A percentile compares a stretch with the other conserved stretches of the same genome.
These are phyloP conservation scores for Falcunculus frontatus DNA, from an alignment of 2,113 vertebrate species.

Conservation along the genomic window DNA sequence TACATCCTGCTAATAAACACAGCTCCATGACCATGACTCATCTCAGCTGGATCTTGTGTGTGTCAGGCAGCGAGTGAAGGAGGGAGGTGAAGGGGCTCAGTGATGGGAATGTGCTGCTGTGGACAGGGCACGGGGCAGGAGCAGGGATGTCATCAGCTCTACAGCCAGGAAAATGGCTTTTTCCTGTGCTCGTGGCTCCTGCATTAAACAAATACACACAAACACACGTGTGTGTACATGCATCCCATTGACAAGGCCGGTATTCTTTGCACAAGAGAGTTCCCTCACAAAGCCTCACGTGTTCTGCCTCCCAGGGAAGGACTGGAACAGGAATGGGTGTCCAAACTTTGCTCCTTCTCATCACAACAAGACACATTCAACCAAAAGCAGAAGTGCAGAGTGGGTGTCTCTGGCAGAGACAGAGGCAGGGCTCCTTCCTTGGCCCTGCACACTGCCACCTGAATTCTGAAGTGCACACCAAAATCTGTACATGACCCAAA, in stretches of 20 bases:
- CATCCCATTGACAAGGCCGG: background rate
- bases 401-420: background rate
- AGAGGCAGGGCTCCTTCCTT: background rate
- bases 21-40: background rate
- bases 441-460: background rate
- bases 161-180: background rate
- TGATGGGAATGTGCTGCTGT: background rate
- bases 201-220: background rate
- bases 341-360: background rate
- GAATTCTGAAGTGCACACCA: background rate
- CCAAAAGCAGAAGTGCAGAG: background rate
- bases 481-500: background rate
- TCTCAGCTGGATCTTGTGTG: background rate
- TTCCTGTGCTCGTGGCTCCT: background rate
- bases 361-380: background rate
- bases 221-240: background rate
- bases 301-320: background rate
- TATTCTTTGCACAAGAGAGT: background rate
- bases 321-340: background rate
- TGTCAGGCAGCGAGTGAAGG: background rate
- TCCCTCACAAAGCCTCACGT: background rate
- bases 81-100: background rate
- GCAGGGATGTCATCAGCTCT: background rate
- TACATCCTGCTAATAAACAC: background rate
- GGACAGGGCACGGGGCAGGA: background rate